phyloP scores from a whole-genome alignment of 1,140 invertebrate species.

The Listronotus oregonensis region DNA sequence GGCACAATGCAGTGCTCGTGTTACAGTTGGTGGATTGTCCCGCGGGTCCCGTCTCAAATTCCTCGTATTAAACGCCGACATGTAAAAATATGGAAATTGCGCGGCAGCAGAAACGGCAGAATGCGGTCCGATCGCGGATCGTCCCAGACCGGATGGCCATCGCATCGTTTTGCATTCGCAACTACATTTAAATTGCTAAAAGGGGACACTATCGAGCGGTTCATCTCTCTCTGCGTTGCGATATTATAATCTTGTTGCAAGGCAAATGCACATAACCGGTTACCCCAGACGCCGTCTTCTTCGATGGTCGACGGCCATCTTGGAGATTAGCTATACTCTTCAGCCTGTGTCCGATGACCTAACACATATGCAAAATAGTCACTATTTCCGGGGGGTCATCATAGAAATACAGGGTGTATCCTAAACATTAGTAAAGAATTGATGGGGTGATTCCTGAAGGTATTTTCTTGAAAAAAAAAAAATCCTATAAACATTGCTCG shows the following conservation, averaged over 20 bases:
- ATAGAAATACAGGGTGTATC: no score
- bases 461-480: no score
- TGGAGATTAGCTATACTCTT: constrained; percentile 35
- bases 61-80: constrained; percentile 49
- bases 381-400: constrained; percentile 10
- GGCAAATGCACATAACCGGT: constrained; percentile 55
- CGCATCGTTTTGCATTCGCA: constrained; percentile 54
- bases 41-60: constrained; percentile 42
- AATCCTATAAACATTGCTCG: no score
- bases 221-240: constrained; percentile 47
- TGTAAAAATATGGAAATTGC: constrained; percentile 56
- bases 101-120: constrained; percentile 40
- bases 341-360: constrained; percentile 36
- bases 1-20: constrained; percentile 44
- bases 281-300: constrained; percentile 45
- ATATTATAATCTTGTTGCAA: constrained; percentile 55
- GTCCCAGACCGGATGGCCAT: constrained; percentile 42
- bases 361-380: constrained; percentile 30
- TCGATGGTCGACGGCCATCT: constrained; percentile 47
- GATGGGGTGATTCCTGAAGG: no score
- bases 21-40: constrained; percentile 37
- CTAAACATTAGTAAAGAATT: no score
- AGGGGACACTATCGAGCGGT: constrained; percentile 52
- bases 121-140: constrained; percentile 45
- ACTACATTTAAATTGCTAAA: constrained; percentile 57